A percentile compares a stretch with the other conserved stretches of the same genome.
phyloP scores from a whole-genome alignment of 2,888 invertebrate genomes.

The Leptinotarsa juncta region DNA sequence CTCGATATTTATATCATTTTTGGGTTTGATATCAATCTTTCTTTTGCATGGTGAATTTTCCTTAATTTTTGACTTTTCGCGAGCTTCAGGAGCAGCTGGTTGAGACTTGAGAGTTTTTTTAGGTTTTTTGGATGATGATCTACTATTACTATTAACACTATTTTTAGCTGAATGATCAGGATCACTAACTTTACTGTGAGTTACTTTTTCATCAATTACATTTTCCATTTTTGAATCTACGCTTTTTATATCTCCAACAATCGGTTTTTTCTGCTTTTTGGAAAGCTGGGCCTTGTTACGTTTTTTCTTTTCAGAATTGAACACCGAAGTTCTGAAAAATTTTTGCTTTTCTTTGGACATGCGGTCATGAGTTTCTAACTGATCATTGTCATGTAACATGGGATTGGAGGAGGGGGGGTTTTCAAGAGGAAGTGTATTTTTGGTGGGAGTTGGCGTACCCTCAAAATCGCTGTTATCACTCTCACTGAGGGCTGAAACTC shows the following conservation, averaged over 20 bases:
- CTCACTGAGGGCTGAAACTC: slow-evolving; percentile 57
- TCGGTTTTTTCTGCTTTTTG: slow-evolving; percentile 33
- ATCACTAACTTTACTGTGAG: slow-evolving; percentile 27
- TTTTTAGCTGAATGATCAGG: slow-evolving; percentile 46
- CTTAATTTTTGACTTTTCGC: not conserved
- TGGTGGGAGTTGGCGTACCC: slow-evolving; percentile 63
- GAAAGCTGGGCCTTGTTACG: slow-evolving; percentile 41
- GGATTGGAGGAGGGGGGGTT: slow-evolving; percentile 37
- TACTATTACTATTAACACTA: slow-evolving; percentile 41
- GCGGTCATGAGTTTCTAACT: slow-evolving; percentile 74
- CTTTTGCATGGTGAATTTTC: not conserved
- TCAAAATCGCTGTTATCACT: slow-evolving; percentile 62
- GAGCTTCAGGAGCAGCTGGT: not conserved
- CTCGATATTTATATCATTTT: not conserved
- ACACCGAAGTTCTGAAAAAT: slow-evolving; percentile 85
- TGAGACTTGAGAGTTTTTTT: slow-evolving; percentile 18
- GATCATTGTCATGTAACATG: slow-evolving; percentile 56
- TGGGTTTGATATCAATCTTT: slow-evolving; percentile 21
- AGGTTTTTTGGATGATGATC: slow-evolving; percentile 21
- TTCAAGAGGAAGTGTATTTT: slow-evolving; percentile 34
- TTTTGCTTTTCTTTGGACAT: slow-evolving; percentile 91
- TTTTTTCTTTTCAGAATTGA: slow-evolving; percentile 77
- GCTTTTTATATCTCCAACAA: slow-evolving; percentile 29
- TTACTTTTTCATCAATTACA: slow-evolving; percentile 13
- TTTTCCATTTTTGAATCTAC: slow-evolving; percentile 31